Base-by-base conservation (phyloP, 2,888 invertebrate species). In the Cephus sareptanus region DNA sequence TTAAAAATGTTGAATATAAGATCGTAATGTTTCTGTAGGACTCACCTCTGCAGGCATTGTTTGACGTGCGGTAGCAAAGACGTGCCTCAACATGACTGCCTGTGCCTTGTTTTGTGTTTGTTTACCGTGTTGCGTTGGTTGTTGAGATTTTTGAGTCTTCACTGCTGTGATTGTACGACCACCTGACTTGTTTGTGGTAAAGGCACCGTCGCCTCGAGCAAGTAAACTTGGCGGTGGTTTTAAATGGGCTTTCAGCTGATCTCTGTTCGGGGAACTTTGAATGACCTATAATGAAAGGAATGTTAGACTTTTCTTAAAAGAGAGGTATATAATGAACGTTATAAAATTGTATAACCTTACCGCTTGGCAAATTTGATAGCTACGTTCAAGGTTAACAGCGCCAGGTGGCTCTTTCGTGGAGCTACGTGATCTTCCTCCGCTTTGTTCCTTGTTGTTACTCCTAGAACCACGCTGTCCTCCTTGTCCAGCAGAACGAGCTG, bases 301-400 rank as follows among this genome's bases (percentile, higher is more conserved):
- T 6, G 1, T 40, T 15, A 40, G 6, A 15, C 40, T 40, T 4
- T 40, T 40, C 40, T 4, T 40, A 15, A 15, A 15, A 15, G 15
- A 40, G 2, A 15, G 15, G 6, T 15, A 6, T 40, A 15, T 6
- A 40, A 40, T 0, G 15, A 40, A 40, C 40, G 6, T 40, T 15
- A 15, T 15, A 40, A 15, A 40, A 40, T 4, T 15, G 15, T 40
- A 15, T 40, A 0, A 40, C 15, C 86, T 87, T 85, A 96, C 96
- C 73, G 96, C 96, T 92, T 96, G 96, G 88, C 97, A 97, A 86
- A 98, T 98, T 92, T 98, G 98, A 92, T 98, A 97, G 90, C 98
- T 98, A 78, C 98, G 94, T 90, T 98, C 98, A 77, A 98, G 92
- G 92, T 98, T 98, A 68, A 98, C 97, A 6, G 97, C 97, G 1